Evolutionary conservation across 2,888 invertebrate genomes (phyloP).

Genomic region (Cataglyphis livida): DNA sequence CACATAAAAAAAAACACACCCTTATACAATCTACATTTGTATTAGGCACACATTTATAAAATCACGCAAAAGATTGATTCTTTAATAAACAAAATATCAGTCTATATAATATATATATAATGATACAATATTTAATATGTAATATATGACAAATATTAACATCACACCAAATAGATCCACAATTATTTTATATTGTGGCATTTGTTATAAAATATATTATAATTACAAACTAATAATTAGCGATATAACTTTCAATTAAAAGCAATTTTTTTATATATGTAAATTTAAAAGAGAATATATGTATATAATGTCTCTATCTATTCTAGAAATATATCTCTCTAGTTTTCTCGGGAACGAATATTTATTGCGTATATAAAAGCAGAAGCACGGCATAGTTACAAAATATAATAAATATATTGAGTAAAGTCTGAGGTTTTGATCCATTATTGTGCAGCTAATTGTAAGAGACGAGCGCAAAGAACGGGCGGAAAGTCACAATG

Average conservation of each 20-base stretch:
- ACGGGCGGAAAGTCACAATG: not conserved
- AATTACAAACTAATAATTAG: constrained; percentile 14
- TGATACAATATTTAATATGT: not conserved
- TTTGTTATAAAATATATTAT: not conserved
- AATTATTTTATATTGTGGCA: not conserved
- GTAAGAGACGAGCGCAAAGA: not conserved
- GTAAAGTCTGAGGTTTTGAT: not conserved
- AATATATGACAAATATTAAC: constrained; percentile 17
- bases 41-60: constrained; percentile 11
- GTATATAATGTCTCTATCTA: not conserved
- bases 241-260: not conserved
- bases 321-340: constrained; percentile 3
- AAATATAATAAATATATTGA: constrained; percentile 6
- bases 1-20: constrained; percentile 4
- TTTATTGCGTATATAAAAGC: constrained; percentile 13
- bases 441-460: not conserved
- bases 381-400: constrained; percentile 15
- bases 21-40: constrained; percentile 16
- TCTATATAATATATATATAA: not conserved
- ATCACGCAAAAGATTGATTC: not conserved
- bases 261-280: not conserved
- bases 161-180: constrained; percentile 19
- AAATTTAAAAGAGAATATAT: not conserved
- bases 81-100: constrained; percentile 4
- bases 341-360: not conserved